Conservation (phyloP, 1,140 invertebrate species). For the Drosophila saltans region DNA sequence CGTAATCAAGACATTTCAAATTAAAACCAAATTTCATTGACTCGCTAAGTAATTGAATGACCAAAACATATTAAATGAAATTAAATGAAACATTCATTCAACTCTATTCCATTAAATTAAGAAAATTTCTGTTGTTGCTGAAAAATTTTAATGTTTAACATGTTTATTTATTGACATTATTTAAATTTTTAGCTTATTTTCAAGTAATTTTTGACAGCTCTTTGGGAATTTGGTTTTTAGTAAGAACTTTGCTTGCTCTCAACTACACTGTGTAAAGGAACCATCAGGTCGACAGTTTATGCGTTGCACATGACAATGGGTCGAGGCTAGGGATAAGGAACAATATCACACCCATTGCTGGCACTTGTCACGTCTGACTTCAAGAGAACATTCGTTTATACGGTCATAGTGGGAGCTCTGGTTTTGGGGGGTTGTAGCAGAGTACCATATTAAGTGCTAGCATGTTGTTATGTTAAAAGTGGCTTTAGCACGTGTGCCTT, state of each 20-base stretch:
- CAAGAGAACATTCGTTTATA: slow-evolving; percentile 7
- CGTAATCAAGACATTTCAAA: slow-evolving; percentile 20
- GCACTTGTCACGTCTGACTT: slow-evolving; percentile 71
- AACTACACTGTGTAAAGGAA: slow-evolving; percentile 47
- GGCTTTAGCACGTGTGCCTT: slow-evolving; percentile 75
- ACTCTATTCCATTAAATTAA: background rate
- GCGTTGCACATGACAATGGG: slow-evolving; percentile 77
- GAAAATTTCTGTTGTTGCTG: background rate
- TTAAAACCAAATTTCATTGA: slow-evolving; percentile 40
- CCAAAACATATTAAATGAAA: slow-evolving; percentile 26
- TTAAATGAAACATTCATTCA: slow-evolving; percentile 1
- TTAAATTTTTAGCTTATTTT: slow-evolving; percentile 14
- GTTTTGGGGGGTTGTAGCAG: slow-evolving; percentile 11
- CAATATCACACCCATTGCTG: slow-evolving; percentile 51
- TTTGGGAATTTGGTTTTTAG: slow-evolving; percentile 34
- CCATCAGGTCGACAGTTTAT: slow-evolving; percentile 47
- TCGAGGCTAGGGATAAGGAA: slow-evolving; percentile 25
- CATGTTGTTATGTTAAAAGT: slow-evolving; percentile 78
- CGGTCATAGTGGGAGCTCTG: slow-evolving; percentile 10
- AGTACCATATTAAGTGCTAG: slow-evolving; percentile 66
- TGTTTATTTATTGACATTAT: slow-evolving; percentile 52
- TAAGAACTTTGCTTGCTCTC: slow-evolving; percentile 37
- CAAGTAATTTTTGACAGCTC: slow-evolving; percentile 50
- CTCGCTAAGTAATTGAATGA: slow-evolving; percentile 16
- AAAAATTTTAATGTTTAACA: background rate